Conservation (phyloP, 2,113 vertebrate genomes). For the Chloroceryle aenea region DNA sequence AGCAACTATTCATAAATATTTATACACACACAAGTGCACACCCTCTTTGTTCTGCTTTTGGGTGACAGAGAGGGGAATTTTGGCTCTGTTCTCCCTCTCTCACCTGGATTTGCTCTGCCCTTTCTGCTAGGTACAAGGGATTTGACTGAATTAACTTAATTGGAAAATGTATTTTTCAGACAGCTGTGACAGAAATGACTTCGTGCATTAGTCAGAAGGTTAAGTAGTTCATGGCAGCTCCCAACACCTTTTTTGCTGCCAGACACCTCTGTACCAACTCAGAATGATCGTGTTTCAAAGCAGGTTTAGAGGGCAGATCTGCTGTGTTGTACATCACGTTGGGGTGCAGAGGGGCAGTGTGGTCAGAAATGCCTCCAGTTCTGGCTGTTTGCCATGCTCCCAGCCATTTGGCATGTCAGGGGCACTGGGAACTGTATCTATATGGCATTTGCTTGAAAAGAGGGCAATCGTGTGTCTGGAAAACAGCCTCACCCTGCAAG, state of each 20-base stretch:
- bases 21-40: neutral
- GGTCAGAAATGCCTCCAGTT: neutral
- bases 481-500: neutral
- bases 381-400: neutral
- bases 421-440: neutral
- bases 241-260: neutral
- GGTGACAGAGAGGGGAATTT: neutral
- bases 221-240: slow-evolving; percentile 50
- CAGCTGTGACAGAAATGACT: slow-evolving; percentile 59
- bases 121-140: slow-evolving; percentile 53
- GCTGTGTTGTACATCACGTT: neutral
- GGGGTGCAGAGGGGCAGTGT: accelerated
- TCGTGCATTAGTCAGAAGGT: slow-evolving; percentile 29
- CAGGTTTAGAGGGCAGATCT: neutral
- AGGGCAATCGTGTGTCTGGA: neutral
- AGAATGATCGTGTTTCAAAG: neutral
- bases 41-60: neutral
- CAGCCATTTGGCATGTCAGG: neutral
- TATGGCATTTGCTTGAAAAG: neutral
- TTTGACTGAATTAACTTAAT: slow-evolving; percentile 71
- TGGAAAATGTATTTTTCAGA: slow-evolving; percentile 62
- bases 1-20: slow-evolving; percentile 16
- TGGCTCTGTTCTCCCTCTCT: slow-evolving; percentile 35
- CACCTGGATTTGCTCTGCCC: slow-evolving; percentile 62
- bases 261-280: neutral